Evolutionary conservation across 2,797 vertebrate genomes (phyloP).

Genomic region (Picus viridis): DNA sequence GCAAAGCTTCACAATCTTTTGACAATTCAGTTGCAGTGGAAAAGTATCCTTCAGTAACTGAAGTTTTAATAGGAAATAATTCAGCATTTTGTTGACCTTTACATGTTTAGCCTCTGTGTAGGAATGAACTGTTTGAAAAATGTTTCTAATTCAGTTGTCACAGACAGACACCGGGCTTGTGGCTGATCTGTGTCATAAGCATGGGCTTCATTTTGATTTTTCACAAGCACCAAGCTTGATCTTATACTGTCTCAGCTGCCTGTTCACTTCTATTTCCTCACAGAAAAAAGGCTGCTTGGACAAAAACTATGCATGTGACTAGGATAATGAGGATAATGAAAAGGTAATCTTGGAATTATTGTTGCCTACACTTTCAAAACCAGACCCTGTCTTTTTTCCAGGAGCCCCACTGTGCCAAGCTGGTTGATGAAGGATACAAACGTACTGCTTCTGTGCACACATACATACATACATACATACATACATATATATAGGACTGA

Average conservation of each 20-base stretch:
- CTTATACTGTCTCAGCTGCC: not conserved
- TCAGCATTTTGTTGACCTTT: conserved; percentile 36
- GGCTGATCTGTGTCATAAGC: not conserved
- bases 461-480: too few relatives aligned
- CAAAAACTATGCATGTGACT: not conserved
- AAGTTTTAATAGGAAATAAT: conserved; percentile 20
- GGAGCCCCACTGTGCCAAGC: not conserved
- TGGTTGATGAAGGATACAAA: not conserved
- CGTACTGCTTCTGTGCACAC: not conserved
- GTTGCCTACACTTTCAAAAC: not conserved
- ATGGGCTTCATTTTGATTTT: not conserved
- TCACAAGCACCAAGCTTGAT: not conserved
- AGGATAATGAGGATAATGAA: not conserved
- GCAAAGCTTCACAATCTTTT: not conserved
- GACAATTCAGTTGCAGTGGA: not conserved
- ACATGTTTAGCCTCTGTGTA: not conserved
- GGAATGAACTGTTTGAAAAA: conserved; percentile 34
- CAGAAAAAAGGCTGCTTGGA: not conserved
- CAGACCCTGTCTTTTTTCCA: not conserved
- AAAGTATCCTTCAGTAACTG: not conserved
- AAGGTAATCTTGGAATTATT: conserved; percentile 10
- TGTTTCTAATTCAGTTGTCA: conserved; percentile 35
- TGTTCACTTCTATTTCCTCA: not conserved
- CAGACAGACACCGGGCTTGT: not conserved
- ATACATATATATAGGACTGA: not conserved